Conservation (phyloP, 2,888 invertebrate species). For the Meteorus cinctellus region DNA sequence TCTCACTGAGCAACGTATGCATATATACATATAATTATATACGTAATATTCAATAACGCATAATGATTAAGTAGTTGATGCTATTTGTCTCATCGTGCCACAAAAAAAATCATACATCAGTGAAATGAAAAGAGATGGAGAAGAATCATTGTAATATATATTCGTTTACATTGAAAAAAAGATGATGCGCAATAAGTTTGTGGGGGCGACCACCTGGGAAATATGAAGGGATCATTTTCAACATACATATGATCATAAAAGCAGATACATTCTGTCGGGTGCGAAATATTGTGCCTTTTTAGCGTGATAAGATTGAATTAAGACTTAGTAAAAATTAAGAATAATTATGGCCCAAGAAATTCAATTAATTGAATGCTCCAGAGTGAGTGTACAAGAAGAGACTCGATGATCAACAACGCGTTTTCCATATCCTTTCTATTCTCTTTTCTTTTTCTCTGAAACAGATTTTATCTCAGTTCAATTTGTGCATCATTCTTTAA, state of each 20-base stretch:
- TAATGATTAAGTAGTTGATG: constrained; percentile 37
- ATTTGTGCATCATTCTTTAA: constrained; percentile 1
- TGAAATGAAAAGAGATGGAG: constrained; percentile 3
- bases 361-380: constrained; percentile 17
- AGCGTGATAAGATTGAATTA: constrained; percentile 71
- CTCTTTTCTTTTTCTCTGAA: constrained; percentile 20
- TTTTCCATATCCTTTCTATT: constrained; percentile 33
- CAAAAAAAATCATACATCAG: constrained; percentile 35
- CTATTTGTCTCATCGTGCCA: constrained; percentile 51
- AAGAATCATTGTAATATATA: constrained; percentile 54
- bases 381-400: constrained; percentile 3
- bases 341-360: constrained; percentile 49
- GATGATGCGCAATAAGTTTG: constrained; percentile 38
- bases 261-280: constrained; percentile 66
- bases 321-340: constrained; percentile 67
- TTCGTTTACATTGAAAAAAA: constrained; percentile 45
- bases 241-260: constrained; percentile 45
- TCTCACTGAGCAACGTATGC: constrained; percentile 58
- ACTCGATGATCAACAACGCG: neutral
- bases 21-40: constrained; percentile 49
- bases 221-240: constrained; percentile 35
- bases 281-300: constrained; percentile 73
- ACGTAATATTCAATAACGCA: constrained; percentile 46
- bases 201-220: constrained; percentile 31
- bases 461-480: neutral